phyloP scores from a whole-genome alignment of 2,113 vertebrate species.

The Rutilus rutilus region DNA sequence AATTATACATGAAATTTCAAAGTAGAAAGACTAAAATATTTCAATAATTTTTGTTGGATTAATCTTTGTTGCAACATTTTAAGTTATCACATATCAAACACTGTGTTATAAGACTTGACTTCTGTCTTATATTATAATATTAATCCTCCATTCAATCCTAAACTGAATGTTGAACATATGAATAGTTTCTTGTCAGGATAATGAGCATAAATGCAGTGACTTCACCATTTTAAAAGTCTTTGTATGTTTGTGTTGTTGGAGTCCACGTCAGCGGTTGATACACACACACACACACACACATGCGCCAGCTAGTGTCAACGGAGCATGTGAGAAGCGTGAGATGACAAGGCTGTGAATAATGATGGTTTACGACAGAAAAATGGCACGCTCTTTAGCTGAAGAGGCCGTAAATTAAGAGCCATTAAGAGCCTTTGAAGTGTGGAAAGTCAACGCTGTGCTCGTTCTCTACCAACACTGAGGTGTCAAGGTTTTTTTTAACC shows the following conservation, averaged over 20 bases:
- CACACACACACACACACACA: conserved; percentile 21
- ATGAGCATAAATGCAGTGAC: conserved; percentile 1
- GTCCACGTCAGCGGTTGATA: neutral
- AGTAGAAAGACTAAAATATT: no score
- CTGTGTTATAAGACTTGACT: neutral
- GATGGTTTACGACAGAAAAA: conserved; percentile 58
- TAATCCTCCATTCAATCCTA: neutral
- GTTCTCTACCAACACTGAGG: conserved; percentile 22
- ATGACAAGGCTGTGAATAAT: conserved; percentile 66
- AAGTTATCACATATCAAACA: no score
- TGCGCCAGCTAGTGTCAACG: conserved; percentile 10
- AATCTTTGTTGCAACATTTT: no score
- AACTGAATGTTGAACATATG: neutral
- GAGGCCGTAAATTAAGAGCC: conserved; percentile 61
- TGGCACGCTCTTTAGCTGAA: conserved; percentile 50
- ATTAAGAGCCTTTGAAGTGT: conserved; percentile 56
- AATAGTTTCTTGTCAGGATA: no score
- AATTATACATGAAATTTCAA: no score
- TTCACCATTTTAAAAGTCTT: neutral
- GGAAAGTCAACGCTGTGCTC: conserved; percentile 39
- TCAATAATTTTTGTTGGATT: no score
- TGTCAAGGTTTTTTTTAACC: neutral
- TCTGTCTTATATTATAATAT: neutral
- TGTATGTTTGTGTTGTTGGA: neutral
- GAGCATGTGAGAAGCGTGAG: conserved; percentile 37